Evolutionary conservation across 2,888 invertebrate genomes (phyloP), one percentile per base, ranked within the genome.

Genomic region (Harpalus rubripes): DNA sequence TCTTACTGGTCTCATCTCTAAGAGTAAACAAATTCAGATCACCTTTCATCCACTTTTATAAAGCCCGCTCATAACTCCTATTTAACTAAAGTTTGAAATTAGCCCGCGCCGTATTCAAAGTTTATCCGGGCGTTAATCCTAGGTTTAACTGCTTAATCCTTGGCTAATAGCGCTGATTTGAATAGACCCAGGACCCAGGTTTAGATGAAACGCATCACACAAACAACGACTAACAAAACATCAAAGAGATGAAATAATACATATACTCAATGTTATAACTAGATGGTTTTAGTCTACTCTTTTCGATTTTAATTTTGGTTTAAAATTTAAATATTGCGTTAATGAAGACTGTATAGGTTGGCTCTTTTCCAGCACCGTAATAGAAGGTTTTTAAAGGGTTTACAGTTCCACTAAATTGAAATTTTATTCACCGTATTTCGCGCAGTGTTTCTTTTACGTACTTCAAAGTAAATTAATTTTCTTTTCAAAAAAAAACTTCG

Each of bases 71-170:
- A 68, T 68, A 39, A 68, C 68, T 68, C 41, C 39, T 39, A 68
- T 68, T 68, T 68, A 68, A 26, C 5, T 68, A 68, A 68, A 68
- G 32, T 68, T 68, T 32, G 26, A 68, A 68, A 68, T 68, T 68
- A 68, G 39, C 32, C 15, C 7, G 22, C 12, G 68, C n/a, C 32
- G 68, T 68, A 68, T 68, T 39, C 68, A 76, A 18, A 76, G 76
- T 44, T 76, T 52, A 76, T 76, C 76, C 76, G 12, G 44, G 76
- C 44, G 76, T 76, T 76, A 76, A 76, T 76, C 76, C 76, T n/a
- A 6, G 76, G 76, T 76, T 76, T 76, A 76, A 52, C 44, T 44
- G 76, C 44, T 52, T 76, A 76, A 76, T 76, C 76, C 76, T n/a
- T 2, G 52, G 18, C 76, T 76, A 76, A 76, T 76, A 52, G 76